Percentiles rank a stretch among this genome's conserved stretches.
Conservation (phyloP, 2,888 invertebrate genomes). For the Choreutis nemorana region DNA sequence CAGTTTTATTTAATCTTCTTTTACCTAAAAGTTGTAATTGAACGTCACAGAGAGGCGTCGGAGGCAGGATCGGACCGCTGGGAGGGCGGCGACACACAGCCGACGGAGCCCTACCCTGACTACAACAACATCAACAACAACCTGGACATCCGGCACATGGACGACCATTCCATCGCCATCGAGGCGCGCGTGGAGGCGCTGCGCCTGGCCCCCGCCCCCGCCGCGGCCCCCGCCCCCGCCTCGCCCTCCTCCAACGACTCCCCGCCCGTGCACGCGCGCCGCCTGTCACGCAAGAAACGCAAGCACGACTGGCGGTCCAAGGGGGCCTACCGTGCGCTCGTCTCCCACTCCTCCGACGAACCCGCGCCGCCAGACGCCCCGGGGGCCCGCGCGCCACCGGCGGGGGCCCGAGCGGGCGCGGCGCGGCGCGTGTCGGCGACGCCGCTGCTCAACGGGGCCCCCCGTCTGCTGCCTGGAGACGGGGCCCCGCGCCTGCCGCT, state of each 20-base stretch:
- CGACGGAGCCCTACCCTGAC: constrained; percentile 22
- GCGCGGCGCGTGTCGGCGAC: constrained; percentile 37
- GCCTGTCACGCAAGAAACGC: constrained; percentile 15
- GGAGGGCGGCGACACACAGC: constrained; percentile 10
- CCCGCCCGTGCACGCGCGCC: constrained; percentile 55
- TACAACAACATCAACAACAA: constrained; percentile 50
- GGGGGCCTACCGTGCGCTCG: no score
- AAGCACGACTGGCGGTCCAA: neutral
- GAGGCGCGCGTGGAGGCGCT: constrained; percentile 21
- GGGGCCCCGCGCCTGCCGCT: constrained; percentile 58
- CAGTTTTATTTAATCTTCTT: neutral
- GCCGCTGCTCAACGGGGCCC: constrained; percentile 27
- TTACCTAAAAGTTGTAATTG: neutral
- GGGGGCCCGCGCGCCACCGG: constrained; percentile 3
- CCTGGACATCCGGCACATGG: constrained; percentile 55
- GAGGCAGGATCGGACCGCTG: constrained; percentile 16
- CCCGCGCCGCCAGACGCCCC: constrained; percentile 12
- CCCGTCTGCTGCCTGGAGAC: constrained; percentile 47
- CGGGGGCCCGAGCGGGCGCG: constrained; percentile 25
- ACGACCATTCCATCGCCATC: constrained; percentile 54
- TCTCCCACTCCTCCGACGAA: constrained; percentile 29
- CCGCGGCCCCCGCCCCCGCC: constrained; percentile 6
- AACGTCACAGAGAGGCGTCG: constrained; percentile 14
- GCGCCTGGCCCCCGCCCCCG: constrained; percentile 5
- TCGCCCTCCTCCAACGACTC: constrained; percentile 30